Percentiles rank a stretch among this genome's conserved stretches.
Evolutionary conservation across 2,888 invertebrate species (phyloP).

Genomic region (Serrognathus titanus): DNA sequence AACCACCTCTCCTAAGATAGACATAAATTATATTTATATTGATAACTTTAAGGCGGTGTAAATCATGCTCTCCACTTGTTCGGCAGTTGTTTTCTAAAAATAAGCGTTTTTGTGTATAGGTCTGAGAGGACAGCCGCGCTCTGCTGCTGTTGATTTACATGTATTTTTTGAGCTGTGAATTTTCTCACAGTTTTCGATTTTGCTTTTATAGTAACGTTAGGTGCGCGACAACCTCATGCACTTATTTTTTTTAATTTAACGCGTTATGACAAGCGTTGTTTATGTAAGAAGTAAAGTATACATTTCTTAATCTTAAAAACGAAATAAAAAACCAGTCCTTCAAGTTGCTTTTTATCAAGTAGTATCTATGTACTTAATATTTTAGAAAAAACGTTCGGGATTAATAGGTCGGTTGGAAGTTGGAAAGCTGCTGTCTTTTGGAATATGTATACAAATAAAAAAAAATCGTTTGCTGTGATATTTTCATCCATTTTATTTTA

Average conservation of each 20-base stretch:
- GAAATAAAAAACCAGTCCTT: no score
- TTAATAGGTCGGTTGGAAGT: neutral
- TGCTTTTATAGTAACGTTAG: conserved; percentile 14
- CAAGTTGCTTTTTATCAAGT: no score
- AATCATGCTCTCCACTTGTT: conserved; percentile 8
- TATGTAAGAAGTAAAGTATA: no score
- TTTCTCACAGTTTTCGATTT: conserved; percentile 10
- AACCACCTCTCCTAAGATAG: conserved; percentile 10
- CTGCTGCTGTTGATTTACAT: conserved; percentile 1
- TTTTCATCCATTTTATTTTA: conserved; percentile 2
- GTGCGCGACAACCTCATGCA: no score
- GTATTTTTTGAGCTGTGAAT: conserved; percentile 16
- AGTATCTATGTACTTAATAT: neutral
- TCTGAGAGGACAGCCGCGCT: conserved; percentile 16
- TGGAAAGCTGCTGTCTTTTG: neutral
- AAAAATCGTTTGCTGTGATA: conserved; percentile 13
- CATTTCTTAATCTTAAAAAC: no score
- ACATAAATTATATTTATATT: conserved; percentile 15
- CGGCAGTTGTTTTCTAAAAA: conserved; percentile 37
- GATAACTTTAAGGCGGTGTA: conserved; percentile 8
- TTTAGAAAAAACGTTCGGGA: neutral
- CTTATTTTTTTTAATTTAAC: conserved; percentile 5
- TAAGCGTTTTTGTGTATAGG: conserved; percentile 35
- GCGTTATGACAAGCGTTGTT: no score
- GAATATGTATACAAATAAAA: neutral